Conservation (phyloP, 1,140 invertebrate genomes). For the Trichoplusia ni region DNA sequence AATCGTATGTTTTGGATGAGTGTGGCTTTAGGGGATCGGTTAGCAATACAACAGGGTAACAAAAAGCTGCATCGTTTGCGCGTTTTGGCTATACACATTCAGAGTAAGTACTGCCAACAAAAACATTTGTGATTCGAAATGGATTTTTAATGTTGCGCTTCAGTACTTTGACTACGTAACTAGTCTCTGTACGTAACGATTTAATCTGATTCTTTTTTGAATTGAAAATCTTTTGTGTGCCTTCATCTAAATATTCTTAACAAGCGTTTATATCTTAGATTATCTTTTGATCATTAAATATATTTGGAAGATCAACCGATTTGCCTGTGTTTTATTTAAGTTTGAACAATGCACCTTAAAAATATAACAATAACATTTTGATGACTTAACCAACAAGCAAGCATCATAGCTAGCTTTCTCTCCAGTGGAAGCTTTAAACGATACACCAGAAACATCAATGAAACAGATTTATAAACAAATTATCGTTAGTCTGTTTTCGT, state of each 20-base stretch:
- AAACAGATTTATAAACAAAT: not conserved
- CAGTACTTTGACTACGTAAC: too few species aligned
- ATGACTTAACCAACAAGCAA: too few species aligned
- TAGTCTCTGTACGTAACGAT: too few species aligned
- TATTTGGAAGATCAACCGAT: too few species aligned
- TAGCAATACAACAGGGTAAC: constrained; percentile 10
- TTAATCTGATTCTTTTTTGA: too few species aligned
- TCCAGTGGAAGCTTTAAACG: not conserved
- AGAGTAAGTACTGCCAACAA: constrained; percentile 18
- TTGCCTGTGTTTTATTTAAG: too few species aligned
- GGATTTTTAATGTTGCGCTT: constrained; percentile 4
- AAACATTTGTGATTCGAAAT: constrained; percentile 18
- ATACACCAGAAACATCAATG: constrained; percentile 2
- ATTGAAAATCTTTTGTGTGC: too few species aligned
- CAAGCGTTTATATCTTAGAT: too few species aligned
- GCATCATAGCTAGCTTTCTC: not conserved
- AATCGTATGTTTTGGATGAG: constrained; percentile 19
- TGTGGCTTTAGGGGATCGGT: constrained; percentile 22
- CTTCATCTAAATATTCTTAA: too few species aligned
- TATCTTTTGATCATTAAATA: too few species aligned
- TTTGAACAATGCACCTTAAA: too few species aligned
- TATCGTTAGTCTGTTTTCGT: constrained; percentile 14
- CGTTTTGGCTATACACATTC: constrained; percentile 19
- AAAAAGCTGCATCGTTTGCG: constrained; percentile 19
- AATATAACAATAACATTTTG: too few species aligned